Percentiles rank a stretch among this genome's conserved stretches.
Evolutionary conservation across 2,113 vertebrate genomes (phyloP).

Genomic region (Beaufortia kweichowensis): DNA sequence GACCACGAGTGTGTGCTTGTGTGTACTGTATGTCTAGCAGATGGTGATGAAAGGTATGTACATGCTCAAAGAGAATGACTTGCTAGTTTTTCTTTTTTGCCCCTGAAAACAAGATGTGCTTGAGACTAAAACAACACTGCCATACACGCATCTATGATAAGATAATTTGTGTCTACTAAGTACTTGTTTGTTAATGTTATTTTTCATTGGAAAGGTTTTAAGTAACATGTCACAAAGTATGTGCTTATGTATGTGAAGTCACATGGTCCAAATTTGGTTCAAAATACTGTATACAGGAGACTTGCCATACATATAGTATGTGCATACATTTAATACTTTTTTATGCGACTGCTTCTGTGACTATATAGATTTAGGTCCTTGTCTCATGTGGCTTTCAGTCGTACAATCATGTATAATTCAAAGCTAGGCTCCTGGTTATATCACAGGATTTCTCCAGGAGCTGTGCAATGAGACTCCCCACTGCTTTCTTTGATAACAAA

Average conservation of each 20-base stretch:
- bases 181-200: not conserved
- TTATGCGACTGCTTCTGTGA: not conserved
- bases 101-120: not conserved
- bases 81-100: not conserved
- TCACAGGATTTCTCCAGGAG: conserved; percentile 5
- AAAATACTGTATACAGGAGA: too few relatives aligned
- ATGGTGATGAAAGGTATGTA: not conserved
- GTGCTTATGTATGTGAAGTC: too few relatives aligned
- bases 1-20: not conserved
- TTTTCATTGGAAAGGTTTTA: not conserved
- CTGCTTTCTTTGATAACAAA: conserved; percentile 38
- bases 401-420: conserved; percentile 45
- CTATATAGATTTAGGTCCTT: not conserved
- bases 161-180: not conserved
- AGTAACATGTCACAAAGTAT: not conserved
- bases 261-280: too few relatives aligned
- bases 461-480: conserved; percentile 37
- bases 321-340: not conserved
- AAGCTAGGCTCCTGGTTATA: conserved; percentile 32
- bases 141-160: too few relatives aligned
- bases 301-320: not conserved
- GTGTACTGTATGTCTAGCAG: conserved; percentile 7
- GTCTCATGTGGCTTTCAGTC: not conserved
- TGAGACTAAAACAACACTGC: not conserved
- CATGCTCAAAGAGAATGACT: not conserved